Evolutionary conservation across 2,113 vertebrate species (phyloP).

Genomic region (human): DNA sequence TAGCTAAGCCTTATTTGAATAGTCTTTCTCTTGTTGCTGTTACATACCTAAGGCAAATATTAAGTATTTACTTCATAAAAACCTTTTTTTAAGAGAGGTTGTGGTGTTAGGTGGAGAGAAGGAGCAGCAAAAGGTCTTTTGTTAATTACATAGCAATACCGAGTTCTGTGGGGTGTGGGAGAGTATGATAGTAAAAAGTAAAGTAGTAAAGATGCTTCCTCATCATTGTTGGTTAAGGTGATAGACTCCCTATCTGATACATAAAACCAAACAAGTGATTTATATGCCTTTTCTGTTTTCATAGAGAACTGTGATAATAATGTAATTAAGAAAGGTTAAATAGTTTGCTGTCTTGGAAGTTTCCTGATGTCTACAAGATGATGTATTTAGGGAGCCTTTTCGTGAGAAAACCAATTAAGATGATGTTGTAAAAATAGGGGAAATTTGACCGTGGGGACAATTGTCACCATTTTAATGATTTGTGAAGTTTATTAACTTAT

Average conservation of each 20-base stretch:
- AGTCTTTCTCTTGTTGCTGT: constrained; percentile 2
- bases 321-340: neutral
- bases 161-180: neutral
- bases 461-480: constrained; percentile 48
- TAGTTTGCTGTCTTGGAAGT: neutral
- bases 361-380: neutral
- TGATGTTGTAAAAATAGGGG: neutral
- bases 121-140: neutral
- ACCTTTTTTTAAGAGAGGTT: neutral
- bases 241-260: neutral
- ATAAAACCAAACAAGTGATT: constrained; percentile 18
- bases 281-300: constrained; percentile 41
- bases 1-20: neutral
- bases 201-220: neutral
- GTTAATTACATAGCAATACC: neutral
- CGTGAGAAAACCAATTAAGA: neutral
- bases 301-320: neutral
- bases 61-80: neutral
- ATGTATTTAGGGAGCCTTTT: constrained; percentile 17
- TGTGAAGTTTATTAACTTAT: neutral
- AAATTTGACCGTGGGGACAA: neutral
- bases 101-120: neutral
- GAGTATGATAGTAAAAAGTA: neutral
- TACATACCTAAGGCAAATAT: neutral
- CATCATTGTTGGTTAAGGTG: neutral